A percentile compares a stretch with the other conserved stretches of the same genome.
Conservation (phyloP, 2,113 vertebrate genomes). For the Crotalus tigris region DNA sequence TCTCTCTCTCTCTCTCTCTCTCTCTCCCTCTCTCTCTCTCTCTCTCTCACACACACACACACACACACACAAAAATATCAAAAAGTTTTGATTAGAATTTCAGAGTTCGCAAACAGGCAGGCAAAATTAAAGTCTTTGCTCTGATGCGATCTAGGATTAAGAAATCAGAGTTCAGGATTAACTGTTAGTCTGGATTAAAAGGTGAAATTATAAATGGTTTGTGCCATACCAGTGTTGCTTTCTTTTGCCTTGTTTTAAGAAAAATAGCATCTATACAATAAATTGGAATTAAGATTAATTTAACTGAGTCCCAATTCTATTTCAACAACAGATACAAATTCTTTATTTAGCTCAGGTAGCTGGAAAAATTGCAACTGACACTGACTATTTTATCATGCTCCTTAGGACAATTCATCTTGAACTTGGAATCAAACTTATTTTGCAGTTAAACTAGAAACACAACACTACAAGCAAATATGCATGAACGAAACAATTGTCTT, state of each 20-base stretch:
- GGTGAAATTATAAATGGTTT: slow-evolving; percentile 28
- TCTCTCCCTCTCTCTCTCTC: no score
- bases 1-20: slow-evolving; percentile 4
- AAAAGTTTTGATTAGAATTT: slow-evolving; percentile 73
- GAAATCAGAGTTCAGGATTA: slow-evolving; percentile 61
- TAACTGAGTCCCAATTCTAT: background rate
- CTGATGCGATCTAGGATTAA: slow-evolving; percentile 57
- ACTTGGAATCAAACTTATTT: background rate
- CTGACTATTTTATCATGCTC: background rate
- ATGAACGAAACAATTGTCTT: background rate
- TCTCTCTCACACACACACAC: slow-evolving; percentile 48
- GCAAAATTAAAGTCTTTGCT: slow-evolving; percentile 71
- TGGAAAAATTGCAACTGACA: slow-evolving; percentile 18
- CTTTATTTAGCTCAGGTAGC: background rate
- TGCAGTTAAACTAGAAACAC: background rate
- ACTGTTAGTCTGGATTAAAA: slow-evolving; percentile 17
- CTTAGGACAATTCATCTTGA: background rate
- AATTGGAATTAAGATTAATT: slow-evolving; percentile 12
- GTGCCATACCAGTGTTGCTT: slow-evolving; percentile 1
- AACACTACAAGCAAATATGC: background rate
- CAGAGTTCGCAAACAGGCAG: slow-evolving; percentile 55
- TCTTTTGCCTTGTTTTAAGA: slow-evolving; percentile 18
- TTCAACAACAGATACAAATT: background rate
- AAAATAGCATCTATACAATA: slow-evolving; percentile 23
- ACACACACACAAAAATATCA: slow-evolving; percentile 53